These are phyloP conservation scores for Escarpia spicata DNA, from an alignment of 2,888 invertebrate genomes.

Conservation along the genomic window DNA sequence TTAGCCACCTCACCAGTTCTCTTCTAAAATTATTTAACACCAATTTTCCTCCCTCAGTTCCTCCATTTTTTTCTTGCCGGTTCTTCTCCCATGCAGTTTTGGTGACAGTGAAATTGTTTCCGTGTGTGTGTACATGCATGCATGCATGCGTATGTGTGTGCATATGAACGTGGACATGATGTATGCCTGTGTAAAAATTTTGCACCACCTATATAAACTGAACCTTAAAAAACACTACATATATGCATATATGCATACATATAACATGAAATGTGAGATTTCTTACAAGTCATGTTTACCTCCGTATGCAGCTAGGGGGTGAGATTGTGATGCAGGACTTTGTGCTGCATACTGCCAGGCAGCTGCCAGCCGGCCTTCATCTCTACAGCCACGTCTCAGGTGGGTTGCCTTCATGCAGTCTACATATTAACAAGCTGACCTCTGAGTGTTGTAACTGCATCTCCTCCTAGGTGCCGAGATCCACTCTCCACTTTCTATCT, in stretches of 20 bases:
- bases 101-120: neutral
- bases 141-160: neutral
- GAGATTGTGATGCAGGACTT: conserved; percentile 44
- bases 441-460: no score
- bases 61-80: no score
- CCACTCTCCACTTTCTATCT: no score
- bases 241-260: neutral
- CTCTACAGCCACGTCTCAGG: conserved; percentile 55
- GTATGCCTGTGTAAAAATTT: neutral
- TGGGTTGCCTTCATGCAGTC: conserved; percentile 32
- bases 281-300: neutral
- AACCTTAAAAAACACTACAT: neutral
- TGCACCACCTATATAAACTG: no score
- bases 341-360: conserved; percentile 50
- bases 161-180: neutral
- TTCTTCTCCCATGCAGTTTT: neutral
- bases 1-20: no score
- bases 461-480: no score
- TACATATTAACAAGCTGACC: no score
- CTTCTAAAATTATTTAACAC: no score
- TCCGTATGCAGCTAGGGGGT: conserved; percentile 42
- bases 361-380: conserved; percentile 55
- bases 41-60: no score
- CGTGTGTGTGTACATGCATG: neutral
- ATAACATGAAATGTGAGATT: neutral